phyloP scores from a whole-genome alignment of 2,888 invertebrate species.

The Strigamia maritima region DNA sequence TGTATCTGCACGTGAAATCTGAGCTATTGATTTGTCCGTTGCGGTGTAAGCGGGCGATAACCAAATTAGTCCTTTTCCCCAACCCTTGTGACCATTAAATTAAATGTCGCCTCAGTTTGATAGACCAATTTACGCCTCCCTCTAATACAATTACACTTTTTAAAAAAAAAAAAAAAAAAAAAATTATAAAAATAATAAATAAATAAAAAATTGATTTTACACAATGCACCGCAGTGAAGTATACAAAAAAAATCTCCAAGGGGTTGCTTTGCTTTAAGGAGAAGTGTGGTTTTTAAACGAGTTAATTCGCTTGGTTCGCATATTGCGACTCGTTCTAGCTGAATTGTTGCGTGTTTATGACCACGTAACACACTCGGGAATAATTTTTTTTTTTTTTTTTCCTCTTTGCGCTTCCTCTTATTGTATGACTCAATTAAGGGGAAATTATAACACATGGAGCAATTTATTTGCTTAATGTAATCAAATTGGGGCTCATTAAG shows the following conservation, averaged over 20 bases:
- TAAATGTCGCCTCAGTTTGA: conserved; percentile 1
- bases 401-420: background rate
- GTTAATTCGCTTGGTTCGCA: background rate
- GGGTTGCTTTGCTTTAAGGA: conserved; percentile 19
- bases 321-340: background rate
- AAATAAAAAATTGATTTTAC: background rate
- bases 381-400: background rate
- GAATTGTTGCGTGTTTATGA: conserved; percentile 15
- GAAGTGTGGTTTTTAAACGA: background rate
- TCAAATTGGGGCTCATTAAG: conserved; percentile 37
- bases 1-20: conserved; percentile 25
- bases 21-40: conserved; percentile 11
- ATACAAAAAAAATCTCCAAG: background rate
- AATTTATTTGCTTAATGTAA: conserved; percentile 36
- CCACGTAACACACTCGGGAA: background rate
- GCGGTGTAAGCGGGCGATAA: conserved; percentile 18
- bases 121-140: background rate
- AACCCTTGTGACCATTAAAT: conserved; percentile 13
- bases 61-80: conserved; percentile 21
- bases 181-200: background rate
- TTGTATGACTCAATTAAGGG: conserved; percentile 36
- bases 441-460: conserved; percentile 33
- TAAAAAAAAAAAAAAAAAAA: background rate
- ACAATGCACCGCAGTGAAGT: background rate
- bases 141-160: background rate